phyloP scores from a whole-genome alignment of 2,888 invertebrate genomes.

The Hermodice carunculata region DNA sequence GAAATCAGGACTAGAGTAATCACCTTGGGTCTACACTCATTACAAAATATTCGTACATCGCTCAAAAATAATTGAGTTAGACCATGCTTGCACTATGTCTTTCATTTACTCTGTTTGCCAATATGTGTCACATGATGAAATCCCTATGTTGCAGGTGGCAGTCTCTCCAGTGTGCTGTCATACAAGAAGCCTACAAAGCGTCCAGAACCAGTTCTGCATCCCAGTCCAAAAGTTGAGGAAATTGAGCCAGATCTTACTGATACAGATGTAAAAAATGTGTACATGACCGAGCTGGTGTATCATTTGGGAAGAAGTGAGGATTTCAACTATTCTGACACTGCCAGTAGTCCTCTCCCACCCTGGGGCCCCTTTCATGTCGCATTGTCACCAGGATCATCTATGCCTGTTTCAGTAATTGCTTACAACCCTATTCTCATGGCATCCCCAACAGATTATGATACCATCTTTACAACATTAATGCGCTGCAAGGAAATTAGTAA shows the following conservation, averaged over 20 bases:
- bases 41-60: too few species aligned
- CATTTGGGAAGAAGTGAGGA: too few species aligned
- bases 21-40: too few species aligned
- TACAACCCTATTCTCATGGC: slow-evolving; percentile 8
- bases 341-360: slow-evolving; percentile 1
- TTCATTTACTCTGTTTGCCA: background rate
- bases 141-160: slow-evolving; percentile 2
- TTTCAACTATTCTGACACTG: too few species aligned
- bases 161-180: background rate
- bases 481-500: background rate
- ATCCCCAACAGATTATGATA: background rate
- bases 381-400: background rate
- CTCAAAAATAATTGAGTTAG: too few species aligned
- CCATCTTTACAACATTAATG: slow-evolving; percentile 2
- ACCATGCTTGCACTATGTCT: too few species aligned
- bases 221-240: slow-evolving; percentile 1
- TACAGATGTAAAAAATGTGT: too few species aligned
- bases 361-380: background rate
- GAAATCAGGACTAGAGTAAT: too few species aligned
- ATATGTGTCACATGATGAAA: background rate
- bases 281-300: too few species aligned
- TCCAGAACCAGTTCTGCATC: slow-evolving; percentile 1
- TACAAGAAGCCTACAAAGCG: slow-evolving; percentile 9
- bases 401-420: background rate
- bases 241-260: too few species aligned